A percentile compares a stretch with the other conserved stretches of the same genome.
Conservation (phyloP, 2,797 vertebrate genomes). For the Pipistrellus pipistrellus region DNA sequence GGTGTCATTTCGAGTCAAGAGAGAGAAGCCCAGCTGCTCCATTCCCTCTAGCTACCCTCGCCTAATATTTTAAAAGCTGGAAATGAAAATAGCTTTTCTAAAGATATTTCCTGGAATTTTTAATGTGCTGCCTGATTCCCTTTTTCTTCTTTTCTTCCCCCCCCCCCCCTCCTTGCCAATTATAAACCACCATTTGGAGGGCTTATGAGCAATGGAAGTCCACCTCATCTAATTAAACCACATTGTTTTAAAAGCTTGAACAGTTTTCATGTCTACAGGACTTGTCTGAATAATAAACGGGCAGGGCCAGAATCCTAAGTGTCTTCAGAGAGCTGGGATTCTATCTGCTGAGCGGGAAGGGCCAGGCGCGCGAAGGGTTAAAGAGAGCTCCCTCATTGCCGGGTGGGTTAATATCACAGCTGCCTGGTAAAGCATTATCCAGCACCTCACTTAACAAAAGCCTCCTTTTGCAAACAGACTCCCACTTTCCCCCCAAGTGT, state of each 20-base stretch:
- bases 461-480: slow-evolving; percentile 96
- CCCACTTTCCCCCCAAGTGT: slow-evolving; percentile 92
- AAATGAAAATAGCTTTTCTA: slow-evolving; percentile 84
- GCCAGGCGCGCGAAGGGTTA: slow-evolving; percentile 91
- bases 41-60: slow-evolving; percentile 73
- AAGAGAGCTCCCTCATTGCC: slow-evolving; percentile 88
- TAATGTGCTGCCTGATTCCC: slow-evolving; percentile 80
- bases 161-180: slow-evolving; percentile 66
- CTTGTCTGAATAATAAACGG: slow-evolving; percentile 83
- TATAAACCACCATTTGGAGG: slow-evolving; percentile 84
- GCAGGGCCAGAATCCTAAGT: slow-evolving; percentile 77
- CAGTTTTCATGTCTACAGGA: slow-evolving; percentile 83
- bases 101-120: slow-evolving; percentile 84
- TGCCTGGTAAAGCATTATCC: slow-evolving; percentile 94
- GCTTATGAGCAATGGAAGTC: slow-evolving; percentile 80
- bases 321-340: slow-evolving; percentile 80
- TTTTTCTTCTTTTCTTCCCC: slow-evolving; percentile 6
- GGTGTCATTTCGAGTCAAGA: slow-evolving; percentile 65
- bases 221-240: slow-evolving; percentile 84
- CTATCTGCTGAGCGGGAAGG: slow-evolving; percentile 82
- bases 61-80: slow-evolving; percentile 80
- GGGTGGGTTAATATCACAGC: slow-evolving; percentile 96
- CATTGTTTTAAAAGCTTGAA: slow-evolving; percentile 84
- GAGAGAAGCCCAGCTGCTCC: slow-evolving; percentile 72
- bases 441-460: slow-evolving; percentile 95